Evolutionary conservation across 1,140 invertebrate species (phyloP).

Genomic region (Drosophila carrolli): DNA sequence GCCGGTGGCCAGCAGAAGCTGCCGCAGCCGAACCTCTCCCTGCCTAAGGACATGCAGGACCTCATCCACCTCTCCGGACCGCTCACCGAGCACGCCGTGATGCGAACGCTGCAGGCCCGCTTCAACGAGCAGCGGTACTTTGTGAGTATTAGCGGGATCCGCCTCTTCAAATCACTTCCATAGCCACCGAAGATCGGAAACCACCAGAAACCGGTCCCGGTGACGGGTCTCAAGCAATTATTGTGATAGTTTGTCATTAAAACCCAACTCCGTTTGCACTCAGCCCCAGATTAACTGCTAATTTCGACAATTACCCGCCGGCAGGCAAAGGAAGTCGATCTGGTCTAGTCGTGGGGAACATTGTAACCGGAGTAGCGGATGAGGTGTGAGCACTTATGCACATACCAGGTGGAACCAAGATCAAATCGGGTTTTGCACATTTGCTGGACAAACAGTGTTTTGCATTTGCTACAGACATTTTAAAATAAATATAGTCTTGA

Average conservation of each 20-base stretch:
- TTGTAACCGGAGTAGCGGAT: conserved; percentile 5
- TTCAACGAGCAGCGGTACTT: conserved; percentile 94
- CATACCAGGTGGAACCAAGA: not conserved
- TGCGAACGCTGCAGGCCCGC: conserved; percentile 94
- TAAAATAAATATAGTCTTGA: too few species aligned
- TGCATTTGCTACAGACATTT: too few species aligned
- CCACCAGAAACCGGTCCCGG: conserved; percentile 27
- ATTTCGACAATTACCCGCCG: conserved; percentile 67
- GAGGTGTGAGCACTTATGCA: conserved; percentile 29
- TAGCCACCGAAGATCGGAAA: not conserved
- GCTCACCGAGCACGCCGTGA: conserved; percentile 96
- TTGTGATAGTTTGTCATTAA: conserved; percentile 72
- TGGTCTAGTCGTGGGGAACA: not conserved
- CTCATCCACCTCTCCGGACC: conserved; percentile 96
- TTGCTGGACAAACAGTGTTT: not conserved
- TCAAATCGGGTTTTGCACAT: conserved; percentile 2
- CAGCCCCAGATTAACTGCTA: conserved; percentile 65
- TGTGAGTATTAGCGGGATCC: conserved; percentile 87
- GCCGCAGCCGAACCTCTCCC: conserved; percentile 24
- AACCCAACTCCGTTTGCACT: conserved; percentile 59
- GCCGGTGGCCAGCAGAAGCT: conserved; percentile 30
- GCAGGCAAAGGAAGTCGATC: conserved; percentile 37
- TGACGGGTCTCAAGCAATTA: conserved; percentile 48
- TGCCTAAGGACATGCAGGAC: conserved; percentile 89
- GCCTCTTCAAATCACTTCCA: conserved; percentile 5